A percentile compares a stretch with the other conserved stretches of the same genome.
phyloP scores from a whole-genome alignment of 2,797 vertebrate genomes.

The Caiman crocodilus region DNA sequence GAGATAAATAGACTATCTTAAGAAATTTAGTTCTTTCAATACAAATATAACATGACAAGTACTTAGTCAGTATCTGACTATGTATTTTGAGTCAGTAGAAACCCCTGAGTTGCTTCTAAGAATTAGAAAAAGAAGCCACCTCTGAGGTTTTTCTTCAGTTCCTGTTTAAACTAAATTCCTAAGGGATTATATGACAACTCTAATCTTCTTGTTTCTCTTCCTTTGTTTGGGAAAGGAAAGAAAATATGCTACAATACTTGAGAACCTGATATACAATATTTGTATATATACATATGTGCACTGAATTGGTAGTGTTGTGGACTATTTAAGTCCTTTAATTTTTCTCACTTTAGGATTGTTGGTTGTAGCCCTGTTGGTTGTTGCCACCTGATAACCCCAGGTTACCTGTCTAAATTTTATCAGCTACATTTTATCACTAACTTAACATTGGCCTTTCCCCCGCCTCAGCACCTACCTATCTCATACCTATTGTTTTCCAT shows the following conservation, averaged over 20 bases:
- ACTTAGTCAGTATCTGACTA: not conserved
- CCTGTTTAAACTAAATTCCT: slow-evolving; percentile 24
- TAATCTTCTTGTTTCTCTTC: not conserved
- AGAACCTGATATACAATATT: accelerated
- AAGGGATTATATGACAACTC: not conserved
- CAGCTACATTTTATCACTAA: no score
- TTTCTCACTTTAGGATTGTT: no score
- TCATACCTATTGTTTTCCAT: no score
- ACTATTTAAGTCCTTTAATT: not conserved
- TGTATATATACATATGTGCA: not conserved
- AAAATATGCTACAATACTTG: not conserved
- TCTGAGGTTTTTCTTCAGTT: not conserved
- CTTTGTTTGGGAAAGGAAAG: not conserved
- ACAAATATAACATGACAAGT: not conserved
- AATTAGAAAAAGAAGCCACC: slow-evolving; percentile 52
- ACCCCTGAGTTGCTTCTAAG: slow-evolving; percentile 63
- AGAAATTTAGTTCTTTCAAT: not conserved
- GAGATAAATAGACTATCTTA: not conserved
- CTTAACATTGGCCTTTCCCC: no score
- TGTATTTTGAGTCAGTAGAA: slow-evolving; percentile 39
- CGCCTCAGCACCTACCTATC: no score
- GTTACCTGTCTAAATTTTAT: no score
- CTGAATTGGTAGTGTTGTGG: not conserved
- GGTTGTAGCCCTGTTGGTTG: no score
- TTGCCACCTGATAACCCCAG: no score